phyloP scores from a whole-genome alignment of 1,140 invertebrate species.

The Zaprionus tsacasi region DNA sequence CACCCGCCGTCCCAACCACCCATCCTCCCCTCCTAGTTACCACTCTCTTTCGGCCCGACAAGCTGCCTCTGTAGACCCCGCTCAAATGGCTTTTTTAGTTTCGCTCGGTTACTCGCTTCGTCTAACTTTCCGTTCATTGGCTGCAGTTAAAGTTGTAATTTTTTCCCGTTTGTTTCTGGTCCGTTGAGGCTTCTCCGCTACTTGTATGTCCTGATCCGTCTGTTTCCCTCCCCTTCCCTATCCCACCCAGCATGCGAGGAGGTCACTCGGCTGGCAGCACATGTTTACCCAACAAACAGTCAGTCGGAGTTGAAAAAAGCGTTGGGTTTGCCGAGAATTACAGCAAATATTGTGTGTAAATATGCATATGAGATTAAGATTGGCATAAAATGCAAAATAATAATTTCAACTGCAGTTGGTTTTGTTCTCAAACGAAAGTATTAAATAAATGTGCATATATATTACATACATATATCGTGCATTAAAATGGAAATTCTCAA shows the following conservation, averaged over 20 bases:
- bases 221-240: background rate
- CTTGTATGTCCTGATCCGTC: conserved; percentile 29
- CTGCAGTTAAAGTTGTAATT: conserved; percentile 44
- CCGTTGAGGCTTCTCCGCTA: conserved; percentile 24
- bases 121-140: conserved; percentile 42
- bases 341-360: background rate
- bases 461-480: background rate
- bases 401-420: conserved; percentile 1
- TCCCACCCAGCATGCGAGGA: background rate
- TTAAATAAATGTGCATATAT: background rate
- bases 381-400: conserved; percentile 11
- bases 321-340: background rate
- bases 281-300: conserved; percentile 38
- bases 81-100: conserved; percentile 8
- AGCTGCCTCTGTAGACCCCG: background rate
- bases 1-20: background rate
- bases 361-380: conserved; percentile 10
- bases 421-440: background rate
- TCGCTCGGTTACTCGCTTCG: conserved; percentile 27
- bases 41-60: background rate
- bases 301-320: conserved; percentile 10
- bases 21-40: too few species aligned
- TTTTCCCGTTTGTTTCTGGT: conserved; percentile 26
- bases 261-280: conserved; percentile 24
- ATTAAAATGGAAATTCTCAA: background rate